Conservation (phyloP, 2,113 vertebrate species). For the Camarhynchus parvulus region DNA sequence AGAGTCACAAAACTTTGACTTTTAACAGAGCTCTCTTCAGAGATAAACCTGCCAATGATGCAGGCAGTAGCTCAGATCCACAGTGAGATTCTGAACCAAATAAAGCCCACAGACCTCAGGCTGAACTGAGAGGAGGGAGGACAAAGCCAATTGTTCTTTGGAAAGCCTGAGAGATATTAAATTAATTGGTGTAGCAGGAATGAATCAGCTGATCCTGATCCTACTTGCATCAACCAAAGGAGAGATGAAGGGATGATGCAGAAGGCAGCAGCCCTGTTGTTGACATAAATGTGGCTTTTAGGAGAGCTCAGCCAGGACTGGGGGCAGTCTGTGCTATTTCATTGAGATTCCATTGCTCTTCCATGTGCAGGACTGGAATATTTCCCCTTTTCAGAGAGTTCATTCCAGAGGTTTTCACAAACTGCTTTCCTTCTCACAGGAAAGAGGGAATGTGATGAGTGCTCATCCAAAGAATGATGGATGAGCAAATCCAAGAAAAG, state of each 20-base stretch:
- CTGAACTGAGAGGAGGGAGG: neutral
- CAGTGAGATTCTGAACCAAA: neutral
- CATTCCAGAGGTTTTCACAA: neutral
- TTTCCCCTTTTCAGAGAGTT: neutral
- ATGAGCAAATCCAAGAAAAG: too few species aligned
- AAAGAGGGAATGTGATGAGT: neutral
- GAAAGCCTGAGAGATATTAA: neutral
- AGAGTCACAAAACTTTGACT: neutral
- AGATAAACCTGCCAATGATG: neutral
- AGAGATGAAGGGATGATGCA: neutral
- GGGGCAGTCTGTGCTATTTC: neutral
- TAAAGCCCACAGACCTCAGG: neutral
- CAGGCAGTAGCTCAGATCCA: neutral
- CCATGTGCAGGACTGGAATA: neutral
- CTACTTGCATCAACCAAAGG: neutral
- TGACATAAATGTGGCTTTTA: neutral
- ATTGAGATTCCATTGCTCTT: neutral
- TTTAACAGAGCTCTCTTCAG: neutral
- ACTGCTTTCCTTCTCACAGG: neutral
- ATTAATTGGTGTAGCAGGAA: neutral
- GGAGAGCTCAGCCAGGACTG: neutral
- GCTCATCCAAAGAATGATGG: neutral
- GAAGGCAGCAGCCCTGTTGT: neutral
- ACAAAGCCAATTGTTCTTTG: neutral
- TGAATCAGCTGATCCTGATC: neutral